Conservation (phyloP, 2,113 vertebrate species). For the Lanius collurio region DNA sequence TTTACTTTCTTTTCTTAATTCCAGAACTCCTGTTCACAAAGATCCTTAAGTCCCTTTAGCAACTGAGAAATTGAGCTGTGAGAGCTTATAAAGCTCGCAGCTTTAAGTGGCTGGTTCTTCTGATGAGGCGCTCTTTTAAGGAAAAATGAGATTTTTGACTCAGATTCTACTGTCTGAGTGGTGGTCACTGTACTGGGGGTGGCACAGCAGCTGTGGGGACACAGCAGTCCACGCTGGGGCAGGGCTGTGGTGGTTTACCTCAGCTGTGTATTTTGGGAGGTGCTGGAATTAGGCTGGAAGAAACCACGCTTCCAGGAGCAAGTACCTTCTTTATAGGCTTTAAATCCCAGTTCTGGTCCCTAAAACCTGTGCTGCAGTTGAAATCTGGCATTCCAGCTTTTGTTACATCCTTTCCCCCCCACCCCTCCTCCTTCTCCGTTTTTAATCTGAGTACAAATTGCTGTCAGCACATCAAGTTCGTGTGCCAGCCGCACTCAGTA, state of each 20-base stretch:
- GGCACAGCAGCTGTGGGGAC: neutral
- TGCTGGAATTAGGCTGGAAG: conserved; percentile 44
- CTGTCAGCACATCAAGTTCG: conserved; percentile 82
- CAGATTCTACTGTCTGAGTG: neutral
- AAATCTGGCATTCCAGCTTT: conserved; percentile 70
- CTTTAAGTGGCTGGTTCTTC: neutral
- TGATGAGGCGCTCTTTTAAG: neutral
- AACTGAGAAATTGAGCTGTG: neutral
- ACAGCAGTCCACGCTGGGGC: neutral
- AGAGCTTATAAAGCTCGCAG: neutral
- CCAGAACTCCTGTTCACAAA: neutral
- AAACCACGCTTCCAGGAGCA: conserved; percentile 9
- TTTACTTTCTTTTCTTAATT: neutral
- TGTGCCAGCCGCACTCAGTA: conserved; percentile 83
- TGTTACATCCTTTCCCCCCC: conserved; percentile 55
- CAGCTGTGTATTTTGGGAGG: neutral
- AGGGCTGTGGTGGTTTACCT: neutral
- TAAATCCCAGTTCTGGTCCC: conserved; percentile 52
- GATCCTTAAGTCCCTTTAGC: neutral
- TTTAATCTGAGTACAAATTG: conserved; percentile 82
- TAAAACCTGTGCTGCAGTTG: conserved; percentile 48
- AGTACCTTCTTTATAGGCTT: conserved; percentile 3
- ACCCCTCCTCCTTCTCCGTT: conserved; percentile 48
- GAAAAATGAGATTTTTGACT: neutral
- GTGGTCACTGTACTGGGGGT: neutral